Evolutionary conservation across 1,140 invertebrate genomes (phyloP), one percentile per base, ranked within the genome.

Genomic region (Drosophila mayri): DNA sequence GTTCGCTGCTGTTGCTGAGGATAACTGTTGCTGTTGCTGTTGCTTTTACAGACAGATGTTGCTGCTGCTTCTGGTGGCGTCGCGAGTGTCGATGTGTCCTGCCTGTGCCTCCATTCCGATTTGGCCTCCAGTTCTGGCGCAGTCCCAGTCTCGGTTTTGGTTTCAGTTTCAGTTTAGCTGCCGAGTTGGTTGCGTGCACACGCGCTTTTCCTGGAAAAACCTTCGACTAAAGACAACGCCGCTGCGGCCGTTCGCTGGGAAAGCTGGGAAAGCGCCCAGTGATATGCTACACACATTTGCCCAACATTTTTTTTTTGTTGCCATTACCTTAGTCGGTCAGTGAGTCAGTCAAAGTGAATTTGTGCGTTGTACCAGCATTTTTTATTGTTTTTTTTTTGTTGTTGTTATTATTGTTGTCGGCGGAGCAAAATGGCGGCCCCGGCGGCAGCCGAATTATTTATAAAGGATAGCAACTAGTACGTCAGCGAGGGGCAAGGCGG

Each of bases 381-480:
- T 37, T 35, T 54, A n/a, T 54, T 54, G 18, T 37, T 37, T 20
- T 54, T 12, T 12, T 54, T 54, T 16, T 9, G 11, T 32, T 20
- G 20, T 22, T n/a, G 28, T 28, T 28, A 5, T 7, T 28, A 5
- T 28, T 28, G 28, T 28, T 28, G 28, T 7, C 22, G 22, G 22
- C 22, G 22, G 22, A 22, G 22, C 22, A n/a, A 55, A 37, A 55
- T 55, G 52, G 35, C 59, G 46, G 46, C 46, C 35, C 59, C 68
- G 68, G 65, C 76, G 61, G 49, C 55, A 41, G 30, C 49, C 68
- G 70, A 87, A 88, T 83, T 74, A 79, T 83, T 80, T 83, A 83
- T 77, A 77, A 80, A 72, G 59, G 30, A 66, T 67, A 79, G 80
- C 84, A 87, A 87, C 80, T 88, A 80, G 84, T 87, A 43, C 16